phyloP scores from a whole-genome alignment of 2,797 vertebrate genomes.

The Knipowitschia caucasica region DNA sequence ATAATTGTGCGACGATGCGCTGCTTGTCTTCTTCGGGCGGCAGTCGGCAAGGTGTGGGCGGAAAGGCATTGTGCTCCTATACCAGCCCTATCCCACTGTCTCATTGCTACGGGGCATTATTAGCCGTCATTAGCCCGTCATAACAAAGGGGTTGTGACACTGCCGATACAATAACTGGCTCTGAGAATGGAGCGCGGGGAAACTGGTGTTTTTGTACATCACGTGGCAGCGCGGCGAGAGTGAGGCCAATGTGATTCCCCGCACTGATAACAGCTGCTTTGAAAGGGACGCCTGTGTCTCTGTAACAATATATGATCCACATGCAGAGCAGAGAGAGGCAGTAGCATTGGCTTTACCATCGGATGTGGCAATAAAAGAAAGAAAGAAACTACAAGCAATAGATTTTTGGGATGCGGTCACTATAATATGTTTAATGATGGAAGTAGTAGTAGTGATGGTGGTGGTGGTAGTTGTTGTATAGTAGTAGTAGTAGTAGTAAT shows the following conservation, averaged over 20 bases:
- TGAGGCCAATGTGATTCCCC: conserved; percentile 1
- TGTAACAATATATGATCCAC: conserved; percentile 3
- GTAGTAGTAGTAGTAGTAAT: no score
- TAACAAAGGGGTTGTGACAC: background rate
- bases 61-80: background rate
- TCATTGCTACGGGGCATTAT: background rate
- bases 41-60: conserved; percentile 5
- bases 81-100: background rate
- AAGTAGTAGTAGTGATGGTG: background rate
- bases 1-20: conserved; percentile 11
- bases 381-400: background rate
- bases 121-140: conserved; percentile 2
- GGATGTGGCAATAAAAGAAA: background rate
- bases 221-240: background rate
- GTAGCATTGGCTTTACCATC: conserved; percentile 2
- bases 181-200: background rate
- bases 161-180: background rate
- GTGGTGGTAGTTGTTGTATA: background rate
- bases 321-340: background rate
- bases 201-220: background rate
- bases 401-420: background rate
- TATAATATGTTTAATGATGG: background rate
- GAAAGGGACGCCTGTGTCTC: conserved; percentile 5
- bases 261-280: background rate
- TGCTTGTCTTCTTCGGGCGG: background rate